Percentiles rank a stretch among this genome's conserved stretches.
Conservation (phyloP, 2,797 vertebrate species). For the Melanotaenia nigrans region DNA sequence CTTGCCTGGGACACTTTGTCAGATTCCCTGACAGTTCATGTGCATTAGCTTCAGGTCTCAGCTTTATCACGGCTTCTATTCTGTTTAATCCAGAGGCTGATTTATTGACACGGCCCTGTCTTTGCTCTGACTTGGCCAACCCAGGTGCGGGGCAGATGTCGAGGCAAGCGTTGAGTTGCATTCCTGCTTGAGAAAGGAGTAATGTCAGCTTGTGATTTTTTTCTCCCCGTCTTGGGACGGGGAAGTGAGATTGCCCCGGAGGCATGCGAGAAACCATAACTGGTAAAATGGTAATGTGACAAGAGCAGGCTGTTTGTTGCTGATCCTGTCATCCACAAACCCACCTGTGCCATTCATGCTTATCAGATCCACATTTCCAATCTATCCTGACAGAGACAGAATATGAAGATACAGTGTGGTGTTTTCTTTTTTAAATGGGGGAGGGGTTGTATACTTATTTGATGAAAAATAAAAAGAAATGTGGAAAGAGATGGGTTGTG, state of each 20-base stretch:
- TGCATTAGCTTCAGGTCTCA: slow-evolving; percentile 54
- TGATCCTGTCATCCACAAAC: slow-evolving; percentile 46
- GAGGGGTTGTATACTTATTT: not conserved
- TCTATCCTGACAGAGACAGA: slow-evolving; percentile 40
- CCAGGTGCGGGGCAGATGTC: slow-evolving; percentile 79
- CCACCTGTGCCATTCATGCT: slow-evolving; percentile 71
- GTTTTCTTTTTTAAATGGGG: slow-evolving; percentile 28
- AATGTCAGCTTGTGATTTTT: slow-evolving; percentile 57
- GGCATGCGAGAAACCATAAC: slow-evolving; percentile 45
- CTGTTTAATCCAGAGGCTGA: slow-evolving; percentile 68
- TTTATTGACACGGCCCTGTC: slow-evolving; percentile 64
- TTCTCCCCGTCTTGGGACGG: slow-evolving; percentile 26
- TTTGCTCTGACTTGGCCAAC: slow-evolving; percentile 22
- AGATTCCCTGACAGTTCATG: slow-evolving; percentile 49
- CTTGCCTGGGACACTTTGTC: slow-evolving; percentile 41
- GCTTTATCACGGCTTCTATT: slow-evolving; percentile 58
- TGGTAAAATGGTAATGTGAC: slow-evolving; percentile 65
- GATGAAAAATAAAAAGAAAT: slow-evolving; percentile 44
- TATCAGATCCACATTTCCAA: slow-evolving; percentile 45
- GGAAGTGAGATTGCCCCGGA: slow-evolving; percentile 30
- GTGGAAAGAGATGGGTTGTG: slow-evolving; percentile 59
- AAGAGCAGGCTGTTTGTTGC: slow-evolving; percentile 46
- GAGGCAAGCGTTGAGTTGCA: slow-evolving; percentile 40
- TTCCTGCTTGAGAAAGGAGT: slow-evolving; percentile 54
- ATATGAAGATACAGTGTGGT: slow-evolving; percentile 24